Evolutionary conservation across 2,797 vertebrate species (phyloP).

Genomic region (Melanotaenia maccullochi): DNA sequence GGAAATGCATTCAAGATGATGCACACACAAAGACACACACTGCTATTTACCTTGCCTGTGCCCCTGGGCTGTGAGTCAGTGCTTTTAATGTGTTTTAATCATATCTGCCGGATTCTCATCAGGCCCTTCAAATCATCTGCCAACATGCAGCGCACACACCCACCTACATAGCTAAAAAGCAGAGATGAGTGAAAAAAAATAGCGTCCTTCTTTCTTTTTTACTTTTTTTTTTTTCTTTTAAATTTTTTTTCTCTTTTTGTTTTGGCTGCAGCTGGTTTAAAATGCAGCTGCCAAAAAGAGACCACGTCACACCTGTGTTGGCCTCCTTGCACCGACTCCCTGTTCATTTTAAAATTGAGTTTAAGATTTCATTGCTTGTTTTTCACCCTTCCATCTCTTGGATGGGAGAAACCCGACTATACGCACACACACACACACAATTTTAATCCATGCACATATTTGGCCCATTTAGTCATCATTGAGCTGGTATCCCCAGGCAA

Average conservation of each 20-base stretch:
- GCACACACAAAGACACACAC: conserved; percentile 4
- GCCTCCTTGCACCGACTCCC: background rate
- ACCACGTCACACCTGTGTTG: no score
- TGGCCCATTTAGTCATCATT: conserved; percentile 37
- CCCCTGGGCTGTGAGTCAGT: conserved; percentile 35
- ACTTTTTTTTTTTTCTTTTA: no score
- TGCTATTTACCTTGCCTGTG: conserved; percentile 31
- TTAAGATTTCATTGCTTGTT: no score
- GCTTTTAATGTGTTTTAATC: conserved; percentile 43
- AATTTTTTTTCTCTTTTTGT: no score
- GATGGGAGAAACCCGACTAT: no score
- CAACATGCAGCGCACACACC: conserved; percentile 17
- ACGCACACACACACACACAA: background rate
- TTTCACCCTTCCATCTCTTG: no score
- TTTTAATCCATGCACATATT: conserved; percentile 20
- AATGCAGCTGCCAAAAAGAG: no score
- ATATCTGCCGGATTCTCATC: conserved; percentile 39
- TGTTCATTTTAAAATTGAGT: no score
- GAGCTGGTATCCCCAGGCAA: conserved; percentile 37
- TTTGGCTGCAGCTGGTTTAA: no score
- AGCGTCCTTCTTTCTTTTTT: conserved; percentile 13
- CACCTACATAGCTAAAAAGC: background rate
- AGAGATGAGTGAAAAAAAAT: conserved; percentile 7
- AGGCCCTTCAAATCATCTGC: conserved; percentile 39
- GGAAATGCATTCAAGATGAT: conserved; percentile 11